Evolutionary conservation across 1,140 invertebrate species (phyloP), one percentile per base, ranked within the genome.

Genomic region (Scylla paramamosain): DNA sequence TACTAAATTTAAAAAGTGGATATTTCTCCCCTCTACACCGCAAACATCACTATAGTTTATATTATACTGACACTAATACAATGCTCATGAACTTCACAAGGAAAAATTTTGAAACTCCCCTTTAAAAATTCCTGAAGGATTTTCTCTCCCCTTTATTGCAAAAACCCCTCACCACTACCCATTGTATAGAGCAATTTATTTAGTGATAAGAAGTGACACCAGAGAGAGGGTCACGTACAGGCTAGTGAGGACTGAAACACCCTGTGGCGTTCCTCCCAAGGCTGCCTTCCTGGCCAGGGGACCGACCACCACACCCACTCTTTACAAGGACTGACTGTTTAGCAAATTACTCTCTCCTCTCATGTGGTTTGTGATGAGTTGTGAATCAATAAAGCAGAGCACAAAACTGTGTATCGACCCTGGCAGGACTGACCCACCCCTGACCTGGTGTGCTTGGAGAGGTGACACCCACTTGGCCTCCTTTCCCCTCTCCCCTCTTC

Each of bases 121-220:
- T 59, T 20, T 20, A 14, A 59, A 20, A 77, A 25, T 77, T 77
- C 67, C 6, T n/a, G 25, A 77, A n/a, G 12, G 52, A 2, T 77
- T n/a, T 77, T 77, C n/a, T 20, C 67, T 77, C n/a, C 52, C 52
- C 52, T 59, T 77, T 20, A 77, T n/a, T 7, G 67, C 67, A 77
- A 77, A 7, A n/a, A 6, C n/a, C 67, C 67, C 52, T 59, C 52
- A 12, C 52, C 52, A 7, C n/a, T 20, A 7, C 67, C 25, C 67
- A 77, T 39, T 77, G 67, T 77, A 77, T 77, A 77, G 67, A 77
- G n/a, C 67, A 77, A 77, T 77, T 77, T 77, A 77, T 77, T 77
- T 77, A 77, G 67, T n/a, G 67, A 25, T 77, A 77, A 77, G 67
- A 25, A n/a, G 67, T 77, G 67, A 77, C 67, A n/a, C 67, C 67